These are phyloP conservation scores for Ahaetulla prasina DNA, from an alignment of 2,113 vertebrate genomes.

Conservation along the genomic window DNA sequence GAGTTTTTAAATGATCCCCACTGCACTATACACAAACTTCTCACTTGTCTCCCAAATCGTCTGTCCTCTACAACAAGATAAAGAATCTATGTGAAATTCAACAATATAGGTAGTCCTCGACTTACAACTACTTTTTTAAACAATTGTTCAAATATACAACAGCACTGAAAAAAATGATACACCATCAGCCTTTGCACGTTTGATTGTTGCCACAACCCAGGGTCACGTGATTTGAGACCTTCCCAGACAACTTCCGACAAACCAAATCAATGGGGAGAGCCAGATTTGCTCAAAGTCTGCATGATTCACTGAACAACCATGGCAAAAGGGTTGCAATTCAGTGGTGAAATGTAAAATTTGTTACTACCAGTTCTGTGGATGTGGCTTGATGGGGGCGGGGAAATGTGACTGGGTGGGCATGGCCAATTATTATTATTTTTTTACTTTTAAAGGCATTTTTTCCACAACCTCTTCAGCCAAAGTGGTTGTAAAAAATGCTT, in stretches of 20 bases:
- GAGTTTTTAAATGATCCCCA: background rate
- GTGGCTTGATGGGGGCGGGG: no score
- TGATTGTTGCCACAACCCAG: no score
- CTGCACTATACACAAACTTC: background rate
- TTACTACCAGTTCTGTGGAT: no score
- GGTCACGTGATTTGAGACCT: background rate
- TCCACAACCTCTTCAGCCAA: no score
- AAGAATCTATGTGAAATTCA: background rate
- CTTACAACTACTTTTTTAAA: background rate
- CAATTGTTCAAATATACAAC: background rate
- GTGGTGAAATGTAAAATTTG: no score
- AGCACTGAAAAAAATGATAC: background rate
- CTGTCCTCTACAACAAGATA: background rate
- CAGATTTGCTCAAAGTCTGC: background rate
- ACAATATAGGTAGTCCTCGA: background rate
- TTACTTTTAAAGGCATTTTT: no score
- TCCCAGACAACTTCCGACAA: background rate
- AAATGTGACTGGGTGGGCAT: no score
- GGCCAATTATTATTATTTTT: no score
- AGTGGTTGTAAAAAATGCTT: no score
- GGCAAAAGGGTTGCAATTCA: background rate
- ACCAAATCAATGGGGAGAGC: background rate
- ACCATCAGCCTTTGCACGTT: background rate
- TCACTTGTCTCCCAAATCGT: background rate
- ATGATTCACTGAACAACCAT: background rate